A percentile compares a stretch with the other conserved stretches of the same genome.
Conservation (phyloP, 2,113 vertebrate species). For the mouse (Mus musculus) region DNA sequence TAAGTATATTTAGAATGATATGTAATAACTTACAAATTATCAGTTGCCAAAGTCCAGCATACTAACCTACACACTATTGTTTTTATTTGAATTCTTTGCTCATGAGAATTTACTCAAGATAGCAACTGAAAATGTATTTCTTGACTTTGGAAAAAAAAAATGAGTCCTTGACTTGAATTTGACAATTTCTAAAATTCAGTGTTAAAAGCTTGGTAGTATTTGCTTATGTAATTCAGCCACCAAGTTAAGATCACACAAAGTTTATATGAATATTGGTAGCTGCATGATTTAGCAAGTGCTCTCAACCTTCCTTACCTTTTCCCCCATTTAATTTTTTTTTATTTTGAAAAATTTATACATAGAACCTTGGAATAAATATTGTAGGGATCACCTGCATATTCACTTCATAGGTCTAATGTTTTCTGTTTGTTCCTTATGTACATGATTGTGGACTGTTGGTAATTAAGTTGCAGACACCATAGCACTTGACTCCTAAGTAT, state of each 20-base stretch:
- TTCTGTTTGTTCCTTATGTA: conserved; percentile 17
- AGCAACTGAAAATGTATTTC: conserved; percentile 40
- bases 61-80: conserved; percentile 27
- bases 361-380: conserved; percentile 27
- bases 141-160: conserved; percentile 59
- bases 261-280: conserved; percentile 3
- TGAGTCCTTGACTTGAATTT: conserved; percentile 55
- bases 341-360: conserved; percentile 27
- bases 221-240: conserved; percentile 25
- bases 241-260: conserved; percentile 40
- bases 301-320: conserved; percentile 8
- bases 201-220: conserved; percentile 52
- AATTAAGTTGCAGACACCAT: conserved; percentile 20
- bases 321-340: neutral
- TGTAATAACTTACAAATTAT: conserved; percentile 28
- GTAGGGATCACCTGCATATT: neutral
- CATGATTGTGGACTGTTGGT: neutral
- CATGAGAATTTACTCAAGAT: conserved; percentile 43
- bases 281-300: neutral
- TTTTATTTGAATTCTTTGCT: conserved; percentile 40
- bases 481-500: neutral
- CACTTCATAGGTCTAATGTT: conserved; percentile 4
- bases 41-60: neutral
- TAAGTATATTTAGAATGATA: conserved; percentile 39
- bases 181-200: neutral